These are phyloP conservation scores for Microtus pennsylvanicus DNA, from an alignment of 2,113 vertebrate species.

Conservation along the genomic window DNA sequence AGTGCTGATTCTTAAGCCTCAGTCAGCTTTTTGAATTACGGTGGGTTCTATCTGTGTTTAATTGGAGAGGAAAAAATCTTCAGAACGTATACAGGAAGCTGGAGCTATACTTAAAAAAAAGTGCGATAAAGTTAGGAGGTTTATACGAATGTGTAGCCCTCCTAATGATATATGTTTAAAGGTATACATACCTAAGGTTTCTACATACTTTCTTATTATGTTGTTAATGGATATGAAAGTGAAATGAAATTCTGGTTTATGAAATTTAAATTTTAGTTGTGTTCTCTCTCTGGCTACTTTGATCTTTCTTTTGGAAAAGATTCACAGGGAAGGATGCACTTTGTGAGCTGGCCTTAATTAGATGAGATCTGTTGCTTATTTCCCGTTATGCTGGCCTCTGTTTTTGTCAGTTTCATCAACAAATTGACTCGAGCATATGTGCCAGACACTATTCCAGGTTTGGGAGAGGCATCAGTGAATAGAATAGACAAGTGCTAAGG, in stretches of 20 bases:
- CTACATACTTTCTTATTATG: conserved; percentile 13
- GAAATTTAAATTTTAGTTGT: not conserved
- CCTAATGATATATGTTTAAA: conserved; percentile 4
- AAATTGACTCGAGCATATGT: conserved; percentile 15
- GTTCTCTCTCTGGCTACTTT: not conserved
- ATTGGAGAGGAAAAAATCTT: not conserved
- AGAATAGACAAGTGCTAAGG: conserved; percentile 18
- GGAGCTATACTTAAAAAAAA: not conserved
- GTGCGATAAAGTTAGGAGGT: conserved; percentile 1
- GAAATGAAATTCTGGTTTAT: conserved; percentile 7
- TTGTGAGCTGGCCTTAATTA: conserved; percentile 29
- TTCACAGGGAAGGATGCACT: not conserved
- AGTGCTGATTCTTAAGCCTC: not conserved
- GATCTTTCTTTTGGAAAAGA: conserved; percentile 37
- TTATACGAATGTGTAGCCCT: not conserved
- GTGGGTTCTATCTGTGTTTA: not conserved
- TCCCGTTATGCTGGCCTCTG: not conserved
- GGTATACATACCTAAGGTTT: not conserved
- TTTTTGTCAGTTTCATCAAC: conserved; percentile 42
- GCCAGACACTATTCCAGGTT: conserved; percentile 33
- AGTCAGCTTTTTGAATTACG: not conserved
- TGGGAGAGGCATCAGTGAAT: not conserved
- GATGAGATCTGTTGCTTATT: conserved; percentile 20
- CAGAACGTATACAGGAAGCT: conserved; percentile 3
- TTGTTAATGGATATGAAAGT: not conserved